Conservation (phyloP, 2,113 vertebrate genomes). For the Lasiurus cinereus region DNA sequence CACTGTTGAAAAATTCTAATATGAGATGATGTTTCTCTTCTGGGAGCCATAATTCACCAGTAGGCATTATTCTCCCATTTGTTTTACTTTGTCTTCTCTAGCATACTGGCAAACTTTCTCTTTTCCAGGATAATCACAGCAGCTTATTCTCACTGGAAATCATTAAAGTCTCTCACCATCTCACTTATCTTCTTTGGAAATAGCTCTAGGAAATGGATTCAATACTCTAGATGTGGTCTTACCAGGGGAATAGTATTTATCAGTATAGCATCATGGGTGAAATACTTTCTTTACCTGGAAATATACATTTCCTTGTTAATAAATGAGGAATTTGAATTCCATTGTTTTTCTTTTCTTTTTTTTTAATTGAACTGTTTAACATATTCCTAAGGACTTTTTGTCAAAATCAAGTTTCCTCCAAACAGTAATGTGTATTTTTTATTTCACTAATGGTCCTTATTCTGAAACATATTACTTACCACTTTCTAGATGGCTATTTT, state of each 20-base stretch:
- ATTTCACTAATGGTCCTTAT: background rate
- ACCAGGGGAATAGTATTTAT: background rate
- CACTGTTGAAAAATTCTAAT: background rate
- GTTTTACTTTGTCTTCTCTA: background rate
- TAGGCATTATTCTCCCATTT: background rate
- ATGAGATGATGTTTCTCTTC: background rate
- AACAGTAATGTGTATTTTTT: background rate
- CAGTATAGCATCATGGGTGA: background rate
- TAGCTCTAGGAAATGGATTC: background rate
- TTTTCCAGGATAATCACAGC: background rate
- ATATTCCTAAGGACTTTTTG: background rate
- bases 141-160: background rate
- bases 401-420: background rate
- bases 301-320: background rate
- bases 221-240: background rate
- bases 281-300: background rate
- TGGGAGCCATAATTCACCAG: background rate
- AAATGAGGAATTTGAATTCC: background rate
- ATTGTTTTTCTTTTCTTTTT: background rate
- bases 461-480: background rate
- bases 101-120: background rate
- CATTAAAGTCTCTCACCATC: background rate
- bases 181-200: background rate
- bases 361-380: background rate
- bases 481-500: background rate